Evolutionary conservation across 1,140 invertebrate species (phyloP), one percentile per base, ranked within the genome.

Genomic region (Drosophila navojoa): DNA sequence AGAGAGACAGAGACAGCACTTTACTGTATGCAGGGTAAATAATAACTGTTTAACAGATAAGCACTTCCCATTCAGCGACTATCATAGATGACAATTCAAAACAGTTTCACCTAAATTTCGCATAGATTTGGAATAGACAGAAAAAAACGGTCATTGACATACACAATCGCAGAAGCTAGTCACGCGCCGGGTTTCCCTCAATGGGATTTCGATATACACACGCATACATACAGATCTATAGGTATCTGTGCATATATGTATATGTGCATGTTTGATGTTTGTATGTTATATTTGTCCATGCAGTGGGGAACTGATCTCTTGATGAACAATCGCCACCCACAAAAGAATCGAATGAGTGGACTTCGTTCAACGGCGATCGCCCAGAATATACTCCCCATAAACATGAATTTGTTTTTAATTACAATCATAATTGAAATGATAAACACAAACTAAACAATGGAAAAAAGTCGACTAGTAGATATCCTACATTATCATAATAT

Each of bases 121-220:
- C 38, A 50, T 53, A 50, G 61, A 53, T 40, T 45, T 19, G 13
- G 58, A 45, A 54, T 22, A 40, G 19, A 58, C 52, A 19, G 42
- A 57, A 57, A 47, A 47, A 61, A 55, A 71, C 75, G 79, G 79
- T 86, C 81, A 73, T 87, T 86, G 81, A 87, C 82, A 76, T 76
- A 79, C 66, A 59, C 22, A 58, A 74, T 81, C 68, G 40, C 44
- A 53, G 47, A 82, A 66, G 45, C 80, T 58, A 57, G 80, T 82
- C 80, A 82, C 80, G 80, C 81, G 79, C 69, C 80, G 64, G 52
- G 57, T 69, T 73, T 72, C 71, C 71, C 71, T 57, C 57, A 40
- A 44, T 47, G 44, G 44, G 35, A 55, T 22, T 40, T 38, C 35
- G 72, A 67, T 75, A 58, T 44, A 68, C 45, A 11, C 47, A 67